phyloP scores from a whole-genome alignment of 30 jellyfish, hydroid and myxozoan species.

The Hydractinia echinata region DNA sequence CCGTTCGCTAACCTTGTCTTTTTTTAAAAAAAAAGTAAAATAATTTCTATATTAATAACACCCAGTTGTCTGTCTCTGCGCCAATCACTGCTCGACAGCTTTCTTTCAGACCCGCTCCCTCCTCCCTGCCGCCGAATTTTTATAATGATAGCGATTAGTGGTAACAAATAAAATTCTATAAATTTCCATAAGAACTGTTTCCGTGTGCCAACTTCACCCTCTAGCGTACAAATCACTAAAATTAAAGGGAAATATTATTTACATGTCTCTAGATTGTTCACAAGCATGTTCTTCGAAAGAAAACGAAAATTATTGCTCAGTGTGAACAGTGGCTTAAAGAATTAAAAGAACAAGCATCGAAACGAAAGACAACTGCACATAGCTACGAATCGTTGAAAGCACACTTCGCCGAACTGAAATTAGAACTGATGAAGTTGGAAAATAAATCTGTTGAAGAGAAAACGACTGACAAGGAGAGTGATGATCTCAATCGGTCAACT shows the following conservation, averaged over 20 bases:
- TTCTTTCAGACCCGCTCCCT: too few species aligned
- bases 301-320: slow-evolving; percentile 48
- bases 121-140: too few species aligned
- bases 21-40: too few species aligned
- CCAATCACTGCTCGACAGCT: too few species aligned
- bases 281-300: slow-evolving; percentile 50
- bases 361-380: slow-evolving; percentile 49
- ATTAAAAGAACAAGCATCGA: slow-evolving; percentile 62
- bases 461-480: background rate
- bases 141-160: too few species aligned
- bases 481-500: background rate
- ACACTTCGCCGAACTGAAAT: slow-evolving; percentile 43
- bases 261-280: slow-evolving; percentile 47
- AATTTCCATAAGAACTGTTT: too few species aligned
- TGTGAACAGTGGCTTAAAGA: slow-evolving; percentile 75
- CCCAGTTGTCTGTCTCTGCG: too few species aligned
- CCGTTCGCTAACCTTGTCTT: too few species aligned
- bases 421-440: slow-evolving; percentile 55
- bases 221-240: too few species aligned
- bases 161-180: too few species aligned
- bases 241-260: background rate
- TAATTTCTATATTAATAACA: too few species aligned
- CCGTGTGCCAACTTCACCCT: too few species aligned
- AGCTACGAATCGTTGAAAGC: slow-evolving; percentile 64
- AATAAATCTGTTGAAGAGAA: background rate